Evolutionary conservation across 1,140 invertebrate genomes (phyloP), one percentile per base, ranked within the genome.

Genomic region (Heliconius melpomene): DNA sequence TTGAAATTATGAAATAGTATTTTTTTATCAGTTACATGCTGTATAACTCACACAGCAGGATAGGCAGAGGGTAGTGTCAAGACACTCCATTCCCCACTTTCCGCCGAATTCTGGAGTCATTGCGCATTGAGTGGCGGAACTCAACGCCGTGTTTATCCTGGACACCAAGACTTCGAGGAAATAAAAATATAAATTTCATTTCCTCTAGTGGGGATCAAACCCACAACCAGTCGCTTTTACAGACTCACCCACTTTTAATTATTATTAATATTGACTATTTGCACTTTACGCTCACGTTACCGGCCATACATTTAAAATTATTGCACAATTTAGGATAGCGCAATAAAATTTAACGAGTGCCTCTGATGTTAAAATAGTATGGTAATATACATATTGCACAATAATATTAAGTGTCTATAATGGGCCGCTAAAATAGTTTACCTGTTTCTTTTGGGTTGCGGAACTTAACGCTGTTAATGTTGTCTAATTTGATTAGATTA

Each of bases 361-460:
- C n/a, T 57, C 8, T 57, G 54, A 57, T 23, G 54, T 57, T 57
- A 57, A 57, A n/a, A 57, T 57, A 23, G 54, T 23, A 57, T 57
- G 54, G n/a, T 57, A 57, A 57, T 57, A 57, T 57, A 57, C 54
- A 57, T 57, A 57, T 54, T 57, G 54, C n/a, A 3, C 54, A 57
- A 57, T 57, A 11, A n/a, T 57, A 57, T 11, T 23, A 20, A 57
- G n/a, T 1, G 54, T 57, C 40, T 46, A 52, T 57, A 57, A 23
- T 54, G 54, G 20, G n/a, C 20, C 7, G 18, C n/a, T 23, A 20
- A 23, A 57, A 8, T 57, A 57, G 54, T 57, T n/a, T 57, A 57
- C 7, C 20, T 9, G 54, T 57, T n/a, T 1, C 20, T 46, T 11
- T 46, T 46, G 40, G 40, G n/a, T n/a, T 57, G 54, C 54, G 54